phyloP scores from a whole-genome alignment of 2,888 invertebrate genomes.

The Pyralis farinalis region DNA sequence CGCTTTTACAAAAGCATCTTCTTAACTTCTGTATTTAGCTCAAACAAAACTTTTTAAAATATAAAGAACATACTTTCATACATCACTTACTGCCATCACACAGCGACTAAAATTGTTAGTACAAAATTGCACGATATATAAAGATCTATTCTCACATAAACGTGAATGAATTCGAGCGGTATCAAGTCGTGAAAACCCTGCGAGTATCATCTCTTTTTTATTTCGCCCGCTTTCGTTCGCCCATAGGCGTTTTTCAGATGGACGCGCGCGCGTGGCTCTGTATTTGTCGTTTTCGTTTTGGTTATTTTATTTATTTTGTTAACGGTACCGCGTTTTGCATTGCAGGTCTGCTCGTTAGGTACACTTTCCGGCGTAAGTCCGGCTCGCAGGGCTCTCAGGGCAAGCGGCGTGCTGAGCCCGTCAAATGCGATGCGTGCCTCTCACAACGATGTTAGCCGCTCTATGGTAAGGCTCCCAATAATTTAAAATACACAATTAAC shows the following conservation, averaged over 20 bases:
- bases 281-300: conserved; percentile 61
- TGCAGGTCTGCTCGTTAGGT: conserved; percentile 82
- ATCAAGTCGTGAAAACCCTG: conserved; percentile 64
- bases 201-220: conserved; percentile 58
- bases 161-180: conserved; percentile 58
- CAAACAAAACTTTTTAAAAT: conserved; percentile 36
- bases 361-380: conserved; percentile 82
- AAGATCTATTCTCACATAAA: conserved; percentile 56
- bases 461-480: conserved; percentile 70
- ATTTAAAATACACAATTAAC: conserved; percentile 9
- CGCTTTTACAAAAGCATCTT: conserved; percentile 12
- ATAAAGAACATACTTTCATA: conserved; percentile 29
- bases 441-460: conserved; percentile 79
- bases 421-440: conserved; percentile 81
- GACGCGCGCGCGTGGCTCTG: conserved; percentile 68
- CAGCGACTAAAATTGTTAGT: conserved; percentile 32
- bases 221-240: conserved; percentile 71
- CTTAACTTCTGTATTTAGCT: conserved; percentile 61
- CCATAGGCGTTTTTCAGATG: conserved; percentile 74
- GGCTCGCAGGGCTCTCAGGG: conserved; percentile 77
- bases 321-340: conserved; percentile 80
- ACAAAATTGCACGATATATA: conserved; percentile 41
- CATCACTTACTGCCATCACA: conserved; percentile 43
- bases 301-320: conserved; percentile 72
- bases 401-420: conserved; percentile 75